Conservation (phyloP, 2,113 vertebrate species). For the Silurus glanis region DNA sequence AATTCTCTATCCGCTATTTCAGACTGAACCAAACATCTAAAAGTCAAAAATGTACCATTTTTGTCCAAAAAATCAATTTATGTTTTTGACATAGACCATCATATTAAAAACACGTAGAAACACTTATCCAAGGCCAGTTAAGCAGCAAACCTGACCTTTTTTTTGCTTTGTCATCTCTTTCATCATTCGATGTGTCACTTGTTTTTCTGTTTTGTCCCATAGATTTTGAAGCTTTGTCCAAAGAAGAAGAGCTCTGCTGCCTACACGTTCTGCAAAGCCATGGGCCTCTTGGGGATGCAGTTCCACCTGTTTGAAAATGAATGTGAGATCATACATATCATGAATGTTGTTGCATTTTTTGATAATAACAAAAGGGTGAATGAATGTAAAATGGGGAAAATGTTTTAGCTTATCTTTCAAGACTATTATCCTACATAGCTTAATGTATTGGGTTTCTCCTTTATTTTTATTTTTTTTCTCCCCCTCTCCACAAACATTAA, state of each 20-base stretch:
- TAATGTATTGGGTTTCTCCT: no score
- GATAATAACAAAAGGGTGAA: constrained; percentile 10
- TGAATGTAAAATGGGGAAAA: no score
- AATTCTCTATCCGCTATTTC: neutral
- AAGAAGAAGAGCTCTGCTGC: constrained; percentile 97
- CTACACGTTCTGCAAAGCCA: constrained; percentile 93
- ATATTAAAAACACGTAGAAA: neutral
- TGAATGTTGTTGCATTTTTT: neutral
- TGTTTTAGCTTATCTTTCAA: no score
- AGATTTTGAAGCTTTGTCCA: constrained; percentile 98
- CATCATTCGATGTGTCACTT: neutral
- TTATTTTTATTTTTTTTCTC: no score
- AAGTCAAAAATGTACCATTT: neutral
- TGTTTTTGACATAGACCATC: neutral
- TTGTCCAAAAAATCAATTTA: neutral
- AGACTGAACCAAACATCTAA: neutral
- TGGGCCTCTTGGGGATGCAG: constrained; percentile 93
- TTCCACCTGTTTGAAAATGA: constrained; percentile 97
- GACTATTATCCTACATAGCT: no score
- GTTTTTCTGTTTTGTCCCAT: constrained; percentile 30
- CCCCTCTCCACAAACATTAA: no score
- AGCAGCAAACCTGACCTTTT: neutral
- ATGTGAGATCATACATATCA: constrained; percentile 74
- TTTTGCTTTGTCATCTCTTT: neutral
- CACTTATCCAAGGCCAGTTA: neutral